Evolutionary conservation across 1,140 invertebrate genomes (phyloP).

Genomic region (Drosophila ogumai): DNA sequence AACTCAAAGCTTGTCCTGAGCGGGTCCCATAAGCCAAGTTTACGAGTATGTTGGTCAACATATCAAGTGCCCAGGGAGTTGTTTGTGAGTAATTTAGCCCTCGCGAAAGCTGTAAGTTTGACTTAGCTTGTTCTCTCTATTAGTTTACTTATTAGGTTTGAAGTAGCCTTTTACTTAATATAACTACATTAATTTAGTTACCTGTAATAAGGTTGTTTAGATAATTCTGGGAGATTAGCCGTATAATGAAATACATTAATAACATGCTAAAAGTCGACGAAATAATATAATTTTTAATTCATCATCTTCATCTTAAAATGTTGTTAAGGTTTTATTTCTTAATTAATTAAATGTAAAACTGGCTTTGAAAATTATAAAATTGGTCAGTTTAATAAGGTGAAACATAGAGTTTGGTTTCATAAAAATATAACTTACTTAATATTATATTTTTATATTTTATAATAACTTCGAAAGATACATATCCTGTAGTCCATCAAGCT

Average conservation of each 20-base stretch:
- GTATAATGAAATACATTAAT: background rate
- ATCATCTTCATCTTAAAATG: too few relatives aligned
- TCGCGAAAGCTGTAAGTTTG: constrained; percentile 12
- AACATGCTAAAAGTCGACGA: too few relatives aligned
- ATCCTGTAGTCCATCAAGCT: background rate
- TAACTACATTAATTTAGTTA: background rate
- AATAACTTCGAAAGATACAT: background rate
- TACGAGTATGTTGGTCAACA: constrained; percentile 19
- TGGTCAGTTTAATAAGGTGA: too few relatives aligned
- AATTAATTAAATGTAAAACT: background rate
- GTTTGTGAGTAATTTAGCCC: constrained; percentile 46
- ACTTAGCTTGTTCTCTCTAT: constrained; percentile 7
- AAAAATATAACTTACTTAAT: too few relatives aligned
- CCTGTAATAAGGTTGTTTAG: background rate
- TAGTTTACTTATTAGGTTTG: constrained; percentile 9
- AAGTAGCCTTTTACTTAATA: constrained; percentile 1
- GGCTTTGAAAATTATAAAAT: too few relatives aligned
- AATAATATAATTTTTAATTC: background rate
- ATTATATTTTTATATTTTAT: too few relatives aligned
- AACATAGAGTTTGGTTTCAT: too few relatives aligned
- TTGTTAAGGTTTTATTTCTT: background rate
- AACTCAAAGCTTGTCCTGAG: constrained; percentile 21
- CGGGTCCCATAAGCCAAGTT: constrained; percentile 41
- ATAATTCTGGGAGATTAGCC: background rate
- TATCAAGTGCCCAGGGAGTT: constrained; percentile 29